Conservation (phyloP, 2,888 invertebrate genomes). For the Megalurothrips usitatus region DNA sequence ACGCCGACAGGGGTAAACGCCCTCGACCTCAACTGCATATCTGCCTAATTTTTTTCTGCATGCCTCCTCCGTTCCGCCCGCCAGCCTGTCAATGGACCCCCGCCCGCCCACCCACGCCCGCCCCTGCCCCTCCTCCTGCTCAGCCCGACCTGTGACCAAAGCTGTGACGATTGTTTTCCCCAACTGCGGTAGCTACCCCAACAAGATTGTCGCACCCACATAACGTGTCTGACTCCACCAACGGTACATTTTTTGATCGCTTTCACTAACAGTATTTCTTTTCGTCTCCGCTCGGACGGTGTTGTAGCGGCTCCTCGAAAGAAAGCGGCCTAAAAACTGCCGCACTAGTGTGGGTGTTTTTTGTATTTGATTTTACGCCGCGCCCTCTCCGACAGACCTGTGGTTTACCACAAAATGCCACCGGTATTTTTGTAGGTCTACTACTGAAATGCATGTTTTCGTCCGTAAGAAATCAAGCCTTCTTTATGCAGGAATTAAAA, state of each 20-base stretch:
- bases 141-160: not conserved
- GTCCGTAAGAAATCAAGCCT: not conserved
- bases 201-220: not conserved
- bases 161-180: not conserved
- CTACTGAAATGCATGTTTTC: not conserved
- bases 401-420: not conserved
- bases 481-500: too few species aligned
- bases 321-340: not conserved
- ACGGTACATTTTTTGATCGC: not conserved
- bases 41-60: slow-evolving; percentile 3
- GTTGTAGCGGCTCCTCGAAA: not conserved
- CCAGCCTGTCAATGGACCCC: not conserved
- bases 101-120: not conserved
- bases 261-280: not conserved
- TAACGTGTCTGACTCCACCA: not conserved
- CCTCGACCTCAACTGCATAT: not conserved
- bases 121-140: not conserved
- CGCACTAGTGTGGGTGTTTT: not conserved
- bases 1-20: not conserved
- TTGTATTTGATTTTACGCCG: not conserved
- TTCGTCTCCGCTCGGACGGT: not conserved
- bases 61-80: not conserved
- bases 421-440: not conserved
- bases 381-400: not conserved
- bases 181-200: not conserved